A percentile compares a stretch with the other conserved stretches of the same genome.
phyloP scores from a whole-genome alignment of 2,113 vertebrate species.

The Gopherus evgoodei region DNA sequence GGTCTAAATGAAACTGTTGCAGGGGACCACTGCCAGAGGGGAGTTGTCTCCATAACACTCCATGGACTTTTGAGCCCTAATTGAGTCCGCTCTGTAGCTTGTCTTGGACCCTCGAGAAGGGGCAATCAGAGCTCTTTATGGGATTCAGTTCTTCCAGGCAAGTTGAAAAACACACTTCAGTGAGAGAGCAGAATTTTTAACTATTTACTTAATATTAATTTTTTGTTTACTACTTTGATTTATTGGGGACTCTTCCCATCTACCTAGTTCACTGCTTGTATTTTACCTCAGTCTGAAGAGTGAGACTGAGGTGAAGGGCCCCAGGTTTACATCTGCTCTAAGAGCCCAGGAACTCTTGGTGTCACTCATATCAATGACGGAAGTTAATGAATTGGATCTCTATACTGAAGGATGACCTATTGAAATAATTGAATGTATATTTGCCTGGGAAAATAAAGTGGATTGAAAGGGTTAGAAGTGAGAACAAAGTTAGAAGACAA shows the following conservation, averaged over 20 bases:
- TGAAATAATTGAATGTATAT: constrained; percentile 57
- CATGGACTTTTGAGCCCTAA: background rate
- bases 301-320: background rate
- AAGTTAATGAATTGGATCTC: constrained; percentile 48
- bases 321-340: background rate
- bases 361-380: background rate
- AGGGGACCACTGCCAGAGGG: background rate
- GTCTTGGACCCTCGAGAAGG: background rate
- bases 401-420: constrained; percentile 36
- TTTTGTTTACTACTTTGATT: background rate
- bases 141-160: background rate
- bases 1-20: background rate
- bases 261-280: rapidly evolving
- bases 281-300: background rate
- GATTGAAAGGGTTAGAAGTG: constrained; percentile 7
- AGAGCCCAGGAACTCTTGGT: background rate
- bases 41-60: background rate
- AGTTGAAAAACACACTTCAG: background rate
- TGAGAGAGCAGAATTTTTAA: background rate
- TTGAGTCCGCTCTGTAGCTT: background rate
- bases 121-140: background rate
- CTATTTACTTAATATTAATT: background rate
- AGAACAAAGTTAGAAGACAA: constrained; percentile 64
- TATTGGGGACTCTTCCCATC: background rate
- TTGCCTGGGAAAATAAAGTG: constrained; percentile 44